Evolutionary conservation across 2,888 invertebrate genomes (phyloP).

Genomic region (Thereva unica): DNA sequence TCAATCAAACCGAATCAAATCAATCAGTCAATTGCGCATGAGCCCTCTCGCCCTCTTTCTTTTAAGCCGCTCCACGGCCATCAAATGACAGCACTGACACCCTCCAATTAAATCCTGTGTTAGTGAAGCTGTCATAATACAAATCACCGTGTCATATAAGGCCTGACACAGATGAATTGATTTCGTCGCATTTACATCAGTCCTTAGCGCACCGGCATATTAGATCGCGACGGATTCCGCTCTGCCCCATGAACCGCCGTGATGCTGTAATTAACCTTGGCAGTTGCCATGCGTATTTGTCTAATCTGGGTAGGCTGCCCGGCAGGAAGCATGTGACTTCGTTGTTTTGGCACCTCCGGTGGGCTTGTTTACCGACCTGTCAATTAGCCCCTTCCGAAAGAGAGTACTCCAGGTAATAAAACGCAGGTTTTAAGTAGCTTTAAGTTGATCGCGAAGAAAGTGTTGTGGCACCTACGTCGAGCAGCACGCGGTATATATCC

Average conservation of each 20-base stretch:
- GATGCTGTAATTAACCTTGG: constrained; percentile 20
- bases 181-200: too few species aligned
- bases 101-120: too few species aligned
- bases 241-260: background rate
- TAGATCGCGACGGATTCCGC: too few species aligned
- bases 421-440: constrained; percentile 22
- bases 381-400: constrained; percentile 21
- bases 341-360: constrained; percentile 45
- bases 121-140: too few species aligned
- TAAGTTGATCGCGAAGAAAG: constrained; percentile 10
- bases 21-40: too few species aligned
- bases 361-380: constrained; percentile 36
- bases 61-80: too few species aligned
- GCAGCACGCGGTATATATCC: constrained; percentile 25
- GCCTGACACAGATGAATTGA: too few species aligned
- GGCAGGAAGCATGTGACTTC: constrained; percentile 45
- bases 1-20: too few species aligned
- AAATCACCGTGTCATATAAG: too few species aligned
- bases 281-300: constrained; percentile 32
- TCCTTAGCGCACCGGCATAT: too few species aligned
- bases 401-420: constrained; percentile 29
- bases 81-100: too few species aligned
- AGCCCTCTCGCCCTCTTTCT: too few species aligned
- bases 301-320: constrained; percentile 41
- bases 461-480: constrained; percentile 11